Evolutionary conservation across 2,888 invertebrate species (phyloP).

Genomic region (Carterocephalus palaemon): DNA sequence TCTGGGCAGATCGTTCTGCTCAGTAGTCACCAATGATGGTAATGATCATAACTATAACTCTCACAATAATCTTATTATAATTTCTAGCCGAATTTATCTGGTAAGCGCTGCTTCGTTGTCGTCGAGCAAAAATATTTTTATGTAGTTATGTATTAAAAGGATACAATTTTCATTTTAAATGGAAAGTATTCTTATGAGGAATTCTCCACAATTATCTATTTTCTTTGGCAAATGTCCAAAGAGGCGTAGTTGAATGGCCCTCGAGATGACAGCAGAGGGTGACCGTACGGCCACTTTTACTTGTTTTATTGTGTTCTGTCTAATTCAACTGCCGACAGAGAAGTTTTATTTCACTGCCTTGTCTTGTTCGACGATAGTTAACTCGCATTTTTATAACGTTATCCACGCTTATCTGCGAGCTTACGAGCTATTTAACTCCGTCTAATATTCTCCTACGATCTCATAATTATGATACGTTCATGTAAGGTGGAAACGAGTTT

Average conservation of each 20-base stretch:
- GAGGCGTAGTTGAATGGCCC: constrained; percentile 25
- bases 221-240: constrained; percentile 28
- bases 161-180: too few species aligned
- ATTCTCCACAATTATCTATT: constrained; percentile 2
- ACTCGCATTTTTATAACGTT: constrained; percentile 33
- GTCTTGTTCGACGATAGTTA: constrained; percentile 29
- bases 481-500: too few species aligned
- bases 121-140: too few species aligned
- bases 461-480: too few species aligned
- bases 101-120: too few species aligned
- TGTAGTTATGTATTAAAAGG: too few species aligned
- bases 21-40: too few species aligned
- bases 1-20: too few species aligned
- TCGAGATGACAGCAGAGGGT: constrained; percentile 28
- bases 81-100: too few species aligned
- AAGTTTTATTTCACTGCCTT: constrained; percentile 37
- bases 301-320: constrained; percentile 37
- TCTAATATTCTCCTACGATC: not conserved
- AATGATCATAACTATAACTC: too few species aligned
- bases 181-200: too few species aligned
- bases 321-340: constrained; percentile 36
- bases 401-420: constrained; percentile 29
- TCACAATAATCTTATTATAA: too few species aligned
- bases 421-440: constrained; percentile 6
- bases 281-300: constrained; percentile 32